These are phyloP conservation scores for Deilephila elpenor DNA, from an alignment of 2,888 invertebrate genomes.

Conservation along the genomic window DNA sequence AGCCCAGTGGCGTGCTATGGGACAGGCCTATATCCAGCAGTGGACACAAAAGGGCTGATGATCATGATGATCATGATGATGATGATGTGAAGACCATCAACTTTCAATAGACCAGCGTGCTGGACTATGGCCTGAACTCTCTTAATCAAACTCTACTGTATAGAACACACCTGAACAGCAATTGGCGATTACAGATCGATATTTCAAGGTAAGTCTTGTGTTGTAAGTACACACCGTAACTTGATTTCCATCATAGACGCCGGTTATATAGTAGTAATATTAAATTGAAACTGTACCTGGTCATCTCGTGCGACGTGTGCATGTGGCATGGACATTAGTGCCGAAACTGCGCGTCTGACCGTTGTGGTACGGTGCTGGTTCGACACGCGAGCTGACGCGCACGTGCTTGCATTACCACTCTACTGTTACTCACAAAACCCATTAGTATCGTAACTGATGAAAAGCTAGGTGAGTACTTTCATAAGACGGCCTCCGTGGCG, in stretches of 20 bases:
- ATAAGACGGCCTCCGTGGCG: too few species aligned
- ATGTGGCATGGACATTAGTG: constrained; percentile 3
- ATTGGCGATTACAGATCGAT: background rate
- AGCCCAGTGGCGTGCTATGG: too few species aligned
- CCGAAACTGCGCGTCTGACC: constrained; percentile 4
- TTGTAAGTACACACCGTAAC: background rate
- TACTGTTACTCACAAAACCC: background rate
- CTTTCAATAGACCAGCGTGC: too few species aligned
- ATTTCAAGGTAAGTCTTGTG: background rate
- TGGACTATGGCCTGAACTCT: too few species aligned
- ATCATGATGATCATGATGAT: too few species aligned
- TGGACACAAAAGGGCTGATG: too few species aligned
- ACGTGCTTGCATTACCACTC: background rate
- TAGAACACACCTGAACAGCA: too few species aligned
- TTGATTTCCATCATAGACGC: background rate
- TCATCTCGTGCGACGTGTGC: background rate
- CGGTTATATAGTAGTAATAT: background rate
- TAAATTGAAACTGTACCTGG: constrained; percentile 11
- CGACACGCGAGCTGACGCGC: background rate
- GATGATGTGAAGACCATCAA: too few species aligned
- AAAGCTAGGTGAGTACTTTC: too few species aligned
- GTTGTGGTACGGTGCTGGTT: background rate
- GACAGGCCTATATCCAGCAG: too few species aligned
- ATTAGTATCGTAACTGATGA: background rate
- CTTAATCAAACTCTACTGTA: too few species aligned